A percentile compares a stretch with the other conserved stretches of the same genome.
These are phyloP conservation scores for Amiota communis DNA, from an alignment of 2,888 invertebrate genomes.

Conservation along the genomic window DNA sequence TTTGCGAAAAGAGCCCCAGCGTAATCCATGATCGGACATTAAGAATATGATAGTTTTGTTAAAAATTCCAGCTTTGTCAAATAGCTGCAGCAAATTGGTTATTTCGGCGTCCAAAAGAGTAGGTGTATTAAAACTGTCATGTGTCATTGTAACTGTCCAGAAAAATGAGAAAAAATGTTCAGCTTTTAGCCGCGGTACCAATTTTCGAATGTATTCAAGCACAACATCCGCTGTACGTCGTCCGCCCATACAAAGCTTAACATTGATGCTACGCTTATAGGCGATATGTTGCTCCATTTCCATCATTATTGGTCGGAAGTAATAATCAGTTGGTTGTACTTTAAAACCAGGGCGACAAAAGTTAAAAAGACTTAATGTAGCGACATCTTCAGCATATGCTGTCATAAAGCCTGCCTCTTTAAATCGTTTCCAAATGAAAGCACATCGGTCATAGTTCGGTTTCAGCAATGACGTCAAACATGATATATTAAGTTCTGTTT, in stretches of 20 bases:
- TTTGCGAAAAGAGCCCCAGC: slow-evolving; percentile 86
- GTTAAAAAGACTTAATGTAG: slow-evolving; percentile 85
- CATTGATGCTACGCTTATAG: slow-evolving; percentile 72
- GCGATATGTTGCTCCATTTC: slow-evolving; percentile 81
- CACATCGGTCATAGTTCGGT: slow-evolving; percentile 83
- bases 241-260: slow-evolving; percentile 67
- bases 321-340: slow-evolving; percentile 88
- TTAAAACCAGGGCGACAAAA: slow-evolving; percentile 85
- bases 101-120: slow-evolving; percentile 79
- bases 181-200: slow-evolving; percentile 76
- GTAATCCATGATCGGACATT: slow-evolving; percentile 92
- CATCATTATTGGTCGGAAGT: slow-evolving; percentile 82
- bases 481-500: slow-evolving; percentile 77
- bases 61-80: slow-evolving; percentile 68
- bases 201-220: slow-evolving; percentile 81
- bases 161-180: slow-evolving; percentile 86
- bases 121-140: slow-evolving; percentile 88
- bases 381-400: slow-evolving; percentile 87
- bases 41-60: slow-evolving; percentile 81
- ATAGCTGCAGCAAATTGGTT: slow-evolving; percentile 41
- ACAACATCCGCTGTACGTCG: slow-evolving; percentile 80
- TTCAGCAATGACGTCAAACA: slow-evolving; percentile 77
- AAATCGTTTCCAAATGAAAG: slow-evolving; percentile 89
- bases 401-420: slow-evolving; percentile 83
- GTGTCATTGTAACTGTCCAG: slow-evolving; percentile 88